Base-by-base conservation (phyloP, 2,888 invertebrate genomes). In the Zele albiditarsus region DNA sequence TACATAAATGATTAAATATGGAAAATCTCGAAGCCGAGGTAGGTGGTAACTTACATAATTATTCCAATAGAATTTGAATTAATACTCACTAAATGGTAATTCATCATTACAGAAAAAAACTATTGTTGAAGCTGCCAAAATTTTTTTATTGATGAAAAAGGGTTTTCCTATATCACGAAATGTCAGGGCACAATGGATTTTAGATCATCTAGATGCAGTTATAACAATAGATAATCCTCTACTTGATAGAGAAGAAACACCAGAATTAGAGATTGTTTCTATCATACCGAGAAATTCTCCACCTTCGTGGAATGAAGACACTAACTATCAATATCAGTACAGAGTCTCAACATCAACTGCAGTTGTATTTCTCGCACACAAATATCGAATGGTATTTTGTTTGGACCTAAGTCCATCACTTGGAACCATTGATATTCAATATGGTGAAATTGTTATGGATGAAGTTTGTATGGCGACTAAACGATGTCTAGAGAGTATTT, bases 401-500 rank as follows among this genome's bases (percentile, higher is more conserved):
- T 90, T 96, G 76, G 95, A 96, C 88, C 91, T 95, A 86, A 95
- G 95, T 86, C 95, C 95, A 12, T 95, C 95, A 1, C 91, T 93
- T 75, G 92, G 94, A 66, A 92, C 93, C 76, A 93, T 94, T 78
- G 91, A 93, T 86, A 91, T 92, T 81, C 91, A 92, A 82, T 90
- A 91, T 83, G 92, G 92, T 16, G 91, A 92, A 85, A 91, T 93
- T 71, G 90, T 93, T 77, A 91, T 93, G 80, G 93, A 93, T 85
- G 92, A 92, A 86, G 91, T 93, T 75, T 91, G 91, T 81, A 86
- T 90, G 77, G 91, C 92, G 72, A 90, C 93, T 71, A 91, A 91
- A 83, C 87, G 88, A 76, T 92, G 91, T 82, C 86, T 93, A 70
- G 90, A 92, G 84, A 91, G 91, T 69, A 88, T 93, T 76, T 90